Conservation (phyloP, 1,140 invertebrate genomes). For the Delia radicum region DNA sequence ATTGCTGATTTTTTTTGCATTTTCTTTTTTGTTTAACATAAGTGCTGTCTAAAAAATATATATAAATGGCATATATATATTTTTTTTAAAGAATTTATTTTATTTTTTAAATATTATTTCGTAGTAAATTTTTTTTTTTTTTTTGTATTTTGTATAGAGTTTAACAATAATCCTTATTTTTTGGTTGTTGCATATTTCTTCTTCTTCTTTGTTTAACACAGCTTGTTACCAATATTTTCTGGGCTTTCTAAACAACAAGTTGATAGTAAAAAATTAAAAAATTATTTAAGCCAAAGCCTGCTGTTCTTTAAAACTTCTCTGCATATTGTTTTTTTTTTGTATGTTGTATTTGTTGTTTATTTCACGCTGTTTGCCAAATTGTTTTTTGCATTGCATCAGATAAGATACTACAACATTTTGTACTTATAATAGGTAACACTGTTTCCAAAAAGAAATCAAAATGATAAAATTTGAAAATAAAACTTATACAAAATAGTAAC, state of each 20-base stretch:
- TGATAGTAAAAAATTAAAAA: slow-evolving; percentile 5
- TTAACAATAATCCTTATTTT: not conserved
- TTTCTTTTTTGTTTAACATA: not conserved
- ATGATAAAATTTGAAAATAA: too few relatives aligned
- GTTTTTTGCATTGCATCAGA: slow-evolving; percentile 17
- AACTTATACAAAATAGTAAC: too few relatives aligned
- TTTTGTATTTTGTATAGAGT: not conserved
- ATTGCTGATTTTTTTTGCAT: not conserved
- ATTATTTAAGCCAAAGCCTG: slow-evolving; percentile 6
- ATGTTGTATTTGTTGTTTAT: not conserved
- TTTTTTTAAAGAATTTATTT: not conserved
- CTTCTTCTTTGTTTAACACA: not conserved
- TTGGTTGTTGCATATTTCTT: not conserved
- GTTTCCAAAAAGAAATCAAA: too few relatives aligned
- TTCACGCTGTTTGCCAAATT: slow-evolving; percentile 19
- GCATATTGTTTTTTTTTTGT: not conserved
- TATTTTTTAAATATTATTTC: not conserved
- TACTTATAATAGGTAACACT: not conserved
- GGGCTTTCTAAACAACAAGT: not conserved
- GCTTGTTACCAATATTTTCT: not conserved
- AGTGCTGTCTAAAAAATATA: not conserved
- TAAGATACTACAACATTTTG: not conserved
- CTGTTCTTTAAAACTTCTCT: slow-evolving; percentile 20
- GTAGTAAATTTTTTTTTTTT: not conserved
- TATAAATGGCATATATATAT: not conserved